These are phyloP conservation scores for Macrosteles quadrilineatus DNA, from an alignment of 1,140 invertebrate species.

Conservation along the genomic window DNA sequence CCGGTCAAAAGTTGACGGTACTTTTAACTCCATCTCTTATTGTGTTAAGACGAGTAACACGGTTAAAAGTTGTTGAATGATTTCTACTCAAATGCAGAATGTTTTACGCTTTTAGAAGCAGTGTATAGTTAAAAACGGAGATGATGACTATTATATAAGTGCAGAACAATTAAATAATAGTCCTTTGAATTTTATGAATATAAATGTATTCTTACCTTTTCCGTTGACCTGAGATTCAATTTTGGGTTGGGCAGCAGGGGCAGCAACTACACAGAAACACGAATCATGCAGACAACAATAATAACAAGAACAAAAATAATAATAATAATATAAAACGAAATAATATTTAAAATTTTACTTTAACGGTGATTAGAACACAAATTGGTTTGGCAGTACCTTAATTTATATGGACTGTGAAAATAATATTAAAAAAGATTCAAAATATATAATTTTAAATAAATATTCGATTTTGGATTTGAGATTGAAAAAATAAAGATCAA, in stretches of 20 bases:
- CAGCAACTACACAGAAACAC: conserved; percentile 11
- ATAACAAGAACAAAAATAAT: not conserved
- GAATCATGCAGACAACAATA: not conserved
- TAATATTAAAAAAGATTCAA: not conserved
- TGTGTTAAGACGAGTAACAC: not conserved
- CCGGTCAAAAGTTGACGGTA: not conserved
- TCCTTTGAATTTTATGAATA: too few species aligned
- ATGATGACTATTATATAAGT: too few species aligned
- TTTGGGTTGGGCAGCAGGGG: not conserved
- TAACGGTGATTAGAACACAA: too few species aligned
- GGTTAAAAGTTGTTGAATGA: too few species aligned
- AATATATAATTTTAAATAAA: not conserved
- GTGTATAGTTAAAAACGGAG: too few species aligned
- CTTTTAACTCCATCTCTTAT: conserved; percentile 7
- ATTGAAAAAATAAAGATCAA: too few species aligned
- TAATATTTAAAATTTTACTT: too few species aligned
- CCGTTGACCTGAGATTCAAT: conserved; percentile 1
- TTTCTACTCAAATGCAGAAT: too few species aligned
- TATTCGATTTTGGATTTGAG: too few species aligned
- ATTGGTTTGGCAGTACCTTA: not conserved
- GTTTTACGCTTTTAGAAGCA: too few species aligned
- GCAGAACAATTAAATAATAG: too few species aligned
- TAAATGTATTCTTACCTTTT: conserved; percentile 23
- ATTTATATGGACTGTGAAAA: not conserved
- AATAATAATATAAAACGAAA: too few species aligned